Evolutionary conservation across 2,113 vertebrate species (phyloP), one percentile per base, ranked within the genome.

Genomic region (Rhinolophus ferrumequinum): DNA sequence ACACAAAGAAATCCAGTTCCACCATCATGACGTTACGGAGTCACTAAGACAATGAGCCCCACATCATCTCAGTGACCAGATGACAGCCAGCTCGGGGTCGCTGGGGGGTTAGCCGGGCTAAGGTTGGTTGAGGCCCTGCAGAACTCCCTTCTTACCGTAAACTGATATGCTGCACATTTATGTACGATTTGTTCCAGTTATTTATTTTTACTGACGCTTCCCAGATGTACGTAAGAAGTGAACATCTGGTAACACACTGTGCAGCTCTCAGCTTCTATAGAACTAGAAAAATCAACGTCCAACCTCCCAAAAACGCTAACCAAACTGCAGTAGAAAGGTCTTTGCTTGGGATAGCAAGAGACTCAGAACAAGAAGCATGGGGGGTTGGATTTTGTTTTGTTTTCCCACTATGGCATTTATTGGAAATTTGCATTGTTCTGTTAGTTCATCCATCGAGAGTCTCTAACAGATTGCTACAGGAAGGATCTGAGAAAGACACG

Each of bases 391-490:
- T 50, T 50, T 47, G 6, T 50, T 50, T 47, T 47, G n/a, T 77
- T 50, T 60, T 76, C 21, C 35, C 47, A 47, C 50, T 10, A 1
- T 38, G 19, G 60, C 6, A 3, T 50, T 26, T 50, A 26, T 2
- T 10, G 67, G 52, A 21, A 41, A 41, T 35, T 60, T 52, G 18
- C 26, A 14, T 2, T 14, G 2, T 38, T 66, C 58, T 66, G 84
- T 47, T 13, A 14, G n/a, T 83, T 35, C 33, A 5, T 8, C 14
- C 60, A 4, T 33, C 47, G 9, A 3, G 12, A 26, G 19, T 52
- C 52, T 38, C 62, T 66, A 41, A 33, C 3, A n/a, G 30, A 30
- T 18, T 0, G 0, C 30, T 1, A 14, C 14, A 8, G 7, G 52
- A 2, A 24, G 24, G 72, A 0, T 12, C 15, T n/a, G 28, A 60